Base-by-base conservation (phyloP, 2,888 invertebrate genomes). In the Tenodera sinensis region DNA sequence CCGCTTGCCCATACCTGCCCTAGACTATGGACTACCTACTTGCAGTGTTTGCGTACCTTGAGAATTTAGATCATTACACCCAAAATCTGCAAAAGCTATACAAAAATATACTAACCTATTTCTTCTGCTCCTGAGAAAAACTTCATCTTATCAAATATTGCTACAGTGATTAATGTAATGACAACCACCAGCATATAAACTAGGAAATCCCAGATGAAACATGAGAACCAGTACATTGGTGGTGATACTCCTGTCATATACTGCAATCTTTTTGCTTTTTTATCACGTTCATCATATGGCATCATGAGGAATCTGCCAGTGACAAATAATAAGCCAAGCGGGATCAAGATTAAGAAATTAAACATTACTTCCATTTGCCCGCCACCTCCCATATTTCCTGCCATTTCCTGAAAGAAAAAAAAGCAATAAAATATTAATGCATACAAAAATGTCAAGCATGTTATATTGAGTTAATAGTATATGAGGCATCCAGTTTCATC, bases 251-350 rank as follows among this genome's bases (percentile, higher is more conserved):
- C 96, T 0, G 95, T 94, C 95, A 96, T 95, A 34, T 95, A 92
- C 93, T 97, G 96, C 82, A 96, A 92, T 91, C 95, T 96, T 42
- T 96, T 95, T 81, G 96, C 94, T 88, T 95, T 95, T 1, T 94
- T 94, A 9, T 92, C 92, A 15, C 95, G 94, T 93, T 97, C 97
- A 88, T 93, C 93, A 91, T 95, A 94, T 6, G 96, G 96, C 89
- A 96, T 94, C 0, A 95, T 92, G 2, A 95, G 93, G 90, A 95
- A 95, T 91, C 95, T 93, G 0, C 94, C 93, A 28, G 93, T 91
- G n/a, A 95, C 92, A 34, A 94, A 92, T 14, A 94, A 91, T 25
- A 94, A 91, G 86, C 92, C 93, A 92, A 93, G 91, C 9, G 94
- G 93, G 88, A 93, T 91, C 28, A 93, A 90, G 6, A 93, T 91